phyloP scores from a whole-genome alignment of 1,140 invertebrate species.

The Asbolus verrucosus region DNA sequence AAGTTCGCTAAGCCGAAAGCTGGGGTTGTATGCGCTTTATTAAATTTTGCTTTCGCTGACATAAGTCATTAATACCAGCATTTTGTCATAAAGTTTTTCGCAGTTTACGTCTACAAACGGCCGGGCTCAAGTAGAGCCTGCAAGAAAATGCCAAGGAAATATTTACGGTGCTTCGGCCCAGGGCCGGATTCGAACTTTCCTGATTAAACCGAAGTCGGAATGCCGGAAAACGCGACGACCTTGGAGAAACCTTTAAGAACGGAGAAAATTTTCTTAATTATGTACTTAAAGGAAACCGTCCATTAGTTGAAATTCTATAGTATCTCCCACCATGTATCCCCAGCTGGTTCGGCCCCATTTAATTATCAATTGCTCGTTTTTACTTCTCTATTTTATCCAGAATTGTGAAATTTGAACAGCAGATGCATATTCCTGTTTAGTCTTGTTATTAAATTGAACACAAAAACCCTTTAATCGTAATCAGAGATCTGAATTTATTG shows the following conservation, averaged over 20 bases:
- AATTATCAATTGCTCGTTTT: not conserved
- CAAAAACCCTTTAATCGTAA: too few relatives aligned
- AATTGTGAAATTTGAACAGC: not conserved
- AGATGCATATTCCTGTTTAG: not conserved
- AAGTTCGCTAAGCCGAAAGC: conserved; percentile 45
- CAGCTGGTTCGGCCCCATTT: not conserved
- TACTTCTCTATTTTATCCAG: too few relatives aligned
- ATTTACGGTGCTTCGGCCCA: conserved; percentile 28
- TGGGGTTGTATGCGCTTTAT: conserved; percentile 44
- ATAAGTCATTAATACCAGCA: conserved; percentile 44
- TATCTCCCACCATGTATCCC: not conserved
- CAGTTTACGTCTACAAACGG: conserved; percentile 34
- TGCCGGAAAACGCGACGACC: not conserved
- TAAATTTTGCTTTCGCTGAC: conserved; percentile 51
- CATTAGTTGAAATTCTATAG: conserved; percentile 1
- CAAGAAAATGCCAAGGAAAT: conserved; percentile 37
- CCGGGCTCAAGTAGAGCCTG: conserved; percentile 22
- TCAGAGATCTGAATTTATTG: too few relatives aligned
- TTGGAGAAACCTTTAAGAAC: not conserved
- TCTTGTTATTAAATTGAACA: too few relatives aligned
- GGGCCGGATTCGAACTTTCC: conserved; percentile 8
- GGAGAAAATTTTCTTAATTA: conserved; percentile 1
- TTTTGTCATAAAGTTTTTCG: conserved; percentile 47
- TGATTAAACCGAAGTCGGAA: conserved; percentile 6
- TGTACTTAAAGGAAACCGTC: not conserved